These are phyloP conservation scores for Pseudomyrmex pallidus DNA, from an alignment of 1,140 invertebrate genomes.

Conservation along the genomic window DNA sequence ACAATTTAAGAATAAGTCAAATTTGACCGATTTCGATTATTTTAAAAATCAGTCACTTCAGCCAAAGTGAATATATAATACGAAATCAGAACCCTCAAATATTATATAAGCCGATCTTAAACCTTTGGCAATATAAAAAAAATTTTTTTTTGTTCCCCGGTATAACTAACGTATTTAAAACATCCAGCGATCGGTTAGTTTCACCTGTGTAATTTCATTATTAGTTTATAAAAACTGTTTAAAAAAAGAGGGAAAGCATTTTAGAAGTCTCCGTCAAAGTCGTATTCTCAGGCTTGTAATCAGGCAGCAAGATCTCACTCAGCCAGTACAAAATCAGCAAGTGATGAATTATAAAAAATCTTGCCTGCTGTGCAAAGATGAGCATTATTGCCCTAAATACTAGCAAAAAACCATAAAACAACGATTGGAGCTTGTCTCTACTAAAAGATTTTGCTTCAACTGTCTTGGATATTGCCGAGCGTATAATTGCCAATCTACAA, in stretches of 20 bases:
- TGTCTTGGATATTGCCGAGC: conserved; percentile 40
- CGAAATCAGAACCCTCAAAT: too few species aligned
- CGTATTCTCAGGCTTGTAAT: neutral
- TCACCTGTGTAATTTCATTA: too few species aligned
- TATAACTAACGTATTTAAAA: too few species aligned
- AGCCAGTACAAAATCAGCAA: neutral
- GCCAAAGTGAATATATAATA: too few species aligned
- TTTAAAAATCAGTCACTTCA: too few species aligned
- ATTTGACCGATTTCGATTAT: too few species aligned
- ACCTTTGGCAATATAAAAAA: too few species aligned
- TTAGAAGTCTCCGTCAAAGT: conserved; percentile 18
- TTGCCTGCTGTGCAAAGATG: neutral
- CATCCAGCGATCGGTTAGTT: too few species aligned
- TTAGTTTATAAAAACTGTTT: neutral
- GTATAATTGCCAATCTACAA: neutral
- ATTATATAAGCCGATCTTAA: too few species aligned
- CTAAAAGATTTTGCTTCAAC: conserved; percentile 44
- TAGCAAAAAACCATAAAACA: conserved; percentile 3
- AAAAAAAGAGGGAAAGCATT: neutral
- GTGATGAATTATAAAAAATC: neutral
- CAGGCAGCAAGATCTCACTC: neutral
- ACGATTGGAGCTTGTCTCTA: neutral
- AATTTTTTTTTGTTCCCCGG: too few species aligned
- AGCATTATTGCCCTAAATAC: conserved; percentile 25
- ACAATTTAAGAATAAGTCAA: too few species aligned